Conservation (phyloP, 1,140 invertebrate genomes). For the Globodera rostochiensis region DNA sequence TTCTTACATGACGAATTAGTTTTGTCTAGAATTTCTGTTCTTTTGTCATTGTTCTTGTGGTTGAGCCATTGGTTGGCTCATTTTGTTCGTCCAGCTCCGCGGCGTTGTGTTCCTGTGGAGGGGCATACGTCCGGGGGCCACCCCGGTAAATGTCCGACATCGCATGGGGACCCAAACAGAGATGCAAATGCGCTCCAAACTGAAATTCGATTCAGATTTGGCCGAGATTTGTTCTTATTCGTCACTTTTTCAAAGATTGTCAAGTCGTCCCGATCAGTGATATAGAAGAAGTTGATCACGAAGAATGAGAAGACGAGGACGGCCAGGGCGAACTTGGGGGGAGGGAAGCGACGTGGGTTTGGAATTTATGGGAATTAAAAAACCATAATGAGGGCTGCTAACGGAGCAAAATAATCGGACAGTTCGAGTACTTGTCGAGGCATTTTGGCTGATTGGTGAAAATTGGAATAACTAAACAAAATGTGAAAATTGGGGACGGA, state of each 20-base stretch:
- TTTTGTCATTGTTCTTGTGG: slow-evolving; percentile 2
- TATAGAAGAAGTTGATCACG: slow-evolving; percentile 27
- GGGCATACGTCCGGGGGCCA: not conserved
- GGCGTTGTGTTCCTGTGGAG: not conserved
- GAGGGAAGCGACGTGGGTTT: not conserved
- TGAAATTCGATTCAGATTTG: not conserved
- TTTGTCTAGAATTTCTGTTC: slow-evolving; percentile 3
- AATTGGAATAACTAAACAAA: not conserved
- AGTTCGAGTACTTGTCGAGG: slow-evolving; percentile 30
- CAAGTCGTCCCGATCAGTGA: slow-evolving; percentile 22
- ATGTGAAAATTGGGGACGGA: not conserved
- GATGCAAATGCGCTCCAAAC: slow-evolving; percentile 24
- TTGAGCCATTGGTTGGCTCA: not conserved
- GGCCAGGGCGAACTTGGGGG: slow-evolving; percentile 22
- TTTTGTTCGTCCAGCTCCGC: not conserved
- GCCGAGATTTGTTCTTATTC: not conserved
- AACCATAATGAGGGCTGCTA: slow-evolving; percentile 24
- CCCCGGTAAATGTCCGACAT: slow-evolving; percentile 27
- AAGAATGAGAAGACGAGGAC: slow-evolving; percentile 24
- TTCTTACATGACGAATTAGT: not conserved
- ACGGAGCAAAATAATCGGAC: slow-evolving; percentile 16
- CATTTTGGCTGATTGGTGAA: not conserved
- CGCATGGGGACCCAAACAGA: slow-evolving; percentile 29
- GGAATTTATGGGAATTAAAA: not conserved
- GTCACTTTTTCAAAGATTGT: slow-evolving; percentile 28